A percentile compares a stretch with the other conserved stretches of the same genome.
These are phyloP conservation scores for Tetheella fluctuosa DNA, from an alignment of 2,888 invertebrate species.

Conservation along the genomic window DNA sequence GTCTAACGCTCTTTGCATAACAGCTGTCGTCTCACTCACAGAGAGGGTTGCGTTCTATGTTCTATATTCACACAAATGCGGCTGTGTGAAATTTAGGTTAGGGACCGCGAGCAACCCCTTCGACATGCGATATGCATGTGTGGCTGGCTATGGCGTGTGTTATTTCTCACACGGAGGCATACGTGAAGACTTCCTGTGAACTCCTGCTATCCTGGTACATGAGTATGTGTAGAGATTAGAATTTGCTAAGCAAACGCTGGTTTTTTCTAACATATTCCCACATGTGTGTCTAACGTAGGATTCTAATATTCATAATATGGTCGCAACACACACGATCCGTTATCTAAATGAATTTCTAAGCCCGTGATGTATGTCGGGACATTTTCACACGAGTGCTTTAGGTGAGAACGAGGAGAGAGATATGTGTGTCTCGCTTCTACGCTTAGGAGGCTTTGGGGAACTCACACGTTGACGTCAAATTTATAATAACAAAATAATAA, in stretches of 20 bases:
- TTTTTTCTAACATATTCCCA: conserved; percentile 74
- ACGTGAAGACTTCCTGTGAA: conserved; percentile 63
- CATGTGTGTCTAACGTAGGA: conserved; percentile 55
- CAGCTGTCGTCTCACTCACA: conserved; percentile 56
- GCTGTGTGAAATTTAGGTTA: conserved; percentile 63
- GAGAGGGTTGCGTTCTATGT: conserved; percentile 57
- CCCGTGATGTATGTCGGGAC: conserved; percentile 36
- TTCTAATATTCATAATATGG: conserved; percentile 46
- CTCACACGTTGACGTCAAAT: conserved; percentile 39
- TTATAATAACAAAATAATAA: conserved; percentile 25
- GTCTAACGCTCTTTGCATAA: conserved; percentile 56
- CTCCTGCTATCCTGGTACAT: conserved; percentile 72
- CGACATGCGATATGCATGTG: conserved; percentile 68
- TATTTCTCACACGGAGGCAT: conserved; percentile 70
- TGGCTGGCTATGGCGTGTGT: conserved; percentile 73
- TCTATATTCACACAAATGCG: conserved; percentile 36
- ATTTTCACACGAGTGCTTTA: conserved; percentile 48
- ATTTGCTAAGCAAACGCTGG: conserved; percentile 80
- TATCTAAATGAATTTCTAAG: conserved; percentile 43
- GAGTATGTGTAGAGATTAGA: conserved; percentile 84
- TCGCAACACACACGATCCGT: conserved; percentile 20
- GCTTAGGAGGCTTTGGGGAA: conserved; percentile 36
- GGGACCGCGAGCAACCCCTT: conserved; percentile 76
- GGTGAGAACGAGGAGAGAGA: conserved; percentile 40
- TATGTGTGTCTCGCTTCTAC: conserved; percentile 36